A percentile compares a stretch with the other conserved stretches of the same genome.
Evolutionary conservation across 2,888 invertebrate genomes (phyloP).

Genomic region (Osedax fenrisi): DNA sequence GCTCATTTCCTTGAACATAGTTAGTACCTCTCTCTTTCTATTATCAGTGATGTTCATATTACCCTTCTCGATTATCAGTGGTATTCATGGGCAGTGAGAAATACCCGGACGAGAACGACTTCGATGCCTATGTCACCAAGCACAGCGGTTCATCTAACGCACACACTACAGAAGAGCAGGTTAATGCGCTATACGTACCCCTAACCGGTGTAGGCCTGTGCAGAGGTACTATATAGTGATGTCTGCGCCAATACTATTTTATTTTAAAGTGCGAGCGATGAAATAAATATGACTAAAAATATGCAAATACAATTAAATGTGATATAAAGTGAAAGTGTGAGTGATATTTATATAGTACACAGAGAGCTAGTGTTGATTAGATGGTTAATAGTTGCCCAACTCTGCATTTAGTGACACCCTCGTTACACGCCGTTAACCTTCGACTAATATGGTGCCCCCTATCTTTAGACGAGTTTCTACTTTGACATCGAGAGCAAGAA

Average conservation of each 20-base stretch:
- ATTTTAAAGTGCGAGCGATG: no score
- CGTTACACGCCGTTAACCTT: no score
- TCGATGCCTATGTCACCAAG: slow-evolving; percentile 62
- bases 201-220: not conserved
- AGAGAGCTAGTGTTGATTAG: no score
- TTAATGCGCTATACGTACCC: not conserved
- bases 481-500: slow-evolving; percentile 74
- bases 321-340: no score
- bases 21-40: slow-evolving; percentile 35
- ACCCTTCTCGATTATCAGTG: slow-evolving; percentile 52
- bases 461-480: slow-evolving; percentile 72
- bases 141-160: slow-evolving; percentile 77
- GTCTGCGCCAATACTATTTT: no score
- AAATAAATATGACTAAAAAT: no score
- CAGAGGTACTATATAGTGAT: not conserved
- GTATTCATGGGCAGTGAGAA: slow-evolving; percentile 86
- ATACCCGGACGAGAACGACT: slow-evolving; percentile 72
- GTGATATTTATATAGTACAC: no score
- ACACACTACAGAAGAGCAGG: slow-evolving; percentile 66
- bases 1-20: slow-evolving; percentile 50
- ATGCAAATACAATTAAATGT: no score
- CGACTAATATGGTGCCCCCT: no score
- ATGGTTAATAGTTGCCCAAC: no score
- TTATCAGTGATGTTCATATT: not conserved
- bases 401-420: no score